Conservation (phyloP, 2,888 invertebrate species). For the Adela reaumurella region DNA sequence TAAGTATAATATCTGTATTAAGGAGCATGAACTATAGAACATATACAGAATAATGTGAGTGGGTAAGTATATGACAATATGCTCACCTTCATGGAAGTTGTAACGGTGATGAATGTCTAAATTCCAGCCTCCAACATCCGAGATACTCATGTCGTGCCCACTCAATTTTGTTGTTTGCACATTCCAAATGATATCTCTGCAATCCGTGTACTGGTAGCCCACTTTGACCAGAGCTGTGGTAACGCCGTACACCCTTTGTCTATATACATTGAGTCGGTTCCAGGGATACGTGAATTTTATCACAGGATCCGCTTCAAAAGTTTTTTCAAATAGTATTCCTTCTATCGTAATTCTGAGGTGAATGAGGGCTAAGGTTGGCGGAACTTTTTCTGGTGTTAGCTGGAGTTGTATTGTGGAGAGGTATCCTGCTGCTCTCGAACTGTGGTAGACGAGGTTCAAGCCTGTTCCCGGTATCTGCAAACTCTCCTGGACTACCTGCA, state of each 20-base stretch:
- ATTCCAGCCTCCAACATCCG: constrained; percentile 97
- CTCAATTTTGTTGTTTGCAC: constrained; percentile 92
- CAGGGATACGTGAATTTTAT: constrained; percentile 97
- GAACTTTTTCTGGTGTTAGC: constrained; percentile 81
- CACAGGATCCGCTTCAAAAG: constrained; percentile 93
- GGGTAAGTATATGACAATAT: no score
- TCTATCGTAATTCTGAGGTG: constrained; percentile 91
- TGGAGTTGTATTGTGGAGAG: constrained; percentile 89
- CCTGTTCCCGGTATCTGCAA: constrained; percentile 92
- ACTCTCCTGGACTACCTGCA: constrained; percentile 87
- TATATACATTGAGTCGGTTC: constrained; percentile 94
- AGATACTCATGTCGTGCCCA: constrained; percentile 95
- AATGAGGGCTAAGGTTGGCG: constrained; percentile 77
- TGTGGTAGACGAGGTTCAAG: constrained; percentile 94
- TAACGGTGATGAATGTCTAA: constrained; percentile 96
- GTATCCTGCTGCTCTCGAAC: constrained; percentile 90
- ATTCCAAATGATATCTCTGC: constrained; percentile 92
- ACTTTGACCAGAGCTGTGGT: constrained; percentile 93
- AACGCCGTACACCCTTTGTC: constrained; percentile 94
- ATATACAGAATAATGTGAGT: no score
- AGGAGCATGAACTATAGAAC: no score
- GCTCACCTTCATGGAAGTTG: constrained; percentile 91
- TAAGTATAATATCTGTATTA: no score
- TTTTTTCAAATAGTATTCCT: constrained; percentile 88
- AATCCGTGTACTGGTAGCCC: constrained; percentile 93